phyloP scores from a whole-genome alignment of 2,797 vertebrate genomes.

The Falco naumanni region DNA sequence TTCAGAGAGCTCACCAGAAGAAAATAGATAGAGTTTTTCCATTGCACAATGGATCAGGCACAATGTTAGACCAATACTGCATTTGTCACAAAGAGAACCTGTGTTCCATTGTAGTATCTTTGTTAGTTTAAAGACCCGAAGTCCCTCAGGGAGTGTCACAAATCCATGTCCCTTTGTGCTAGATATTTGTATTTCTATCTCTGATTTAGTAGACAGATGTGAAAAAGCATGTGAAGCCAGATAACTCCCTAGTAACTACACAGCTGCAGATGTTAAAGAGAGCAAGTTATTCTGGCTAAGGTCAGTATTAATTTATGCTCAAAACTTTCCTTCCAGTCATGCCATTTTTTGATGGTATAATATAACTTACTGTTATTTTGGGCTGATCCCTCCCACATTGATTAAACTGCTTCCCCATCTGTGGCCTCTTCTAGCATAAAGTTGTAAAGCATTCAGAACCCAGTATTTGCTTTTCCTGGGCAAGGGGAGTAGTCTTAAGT shows the following conservation, averaged over 20 bases:
- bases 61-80: not conserved
- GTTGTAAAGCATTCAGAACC: not conserved
- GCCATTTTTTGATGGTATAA: conserved; percentile 49
- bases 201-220: conserved; percentile 71
- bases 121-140: not conserved
- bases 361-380: conserved; percentile 57
- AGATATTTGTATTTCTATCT: conserved; percentile 33
- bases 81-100: conserved; percentile 4
- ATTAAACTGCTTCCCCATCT: conserved; percentile 44
- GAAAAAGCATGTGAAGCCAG: conserved; percentile 57
- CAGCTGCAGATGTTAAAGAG: conserved; percentile 66
- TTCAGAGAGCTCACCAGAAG: conserved; percentile 12
- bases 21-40: not conserved
- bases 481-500: conserved; percentile 28
- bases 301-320: conserved; percentile 61
- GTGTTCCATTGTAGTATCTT: not conserved
- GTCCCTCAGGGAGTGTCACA: conserved; percentile 49
- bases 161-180: conserved; percentile 38
- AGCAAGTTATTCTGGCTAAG: conserved; percentile 54
- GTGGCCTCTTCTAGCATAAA: conserved; percentile 50
- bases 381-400: conserved; percentile 39
- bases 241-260: conserved; percentile 58
- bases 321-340: conserved; percentile 56
- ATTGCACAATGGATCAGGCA: not conserved
- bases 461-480: not conserved